phyloP scores from a whole-genome alignment of 2,888 invertebrate genomes.

The Patella pellucida region DNA sequence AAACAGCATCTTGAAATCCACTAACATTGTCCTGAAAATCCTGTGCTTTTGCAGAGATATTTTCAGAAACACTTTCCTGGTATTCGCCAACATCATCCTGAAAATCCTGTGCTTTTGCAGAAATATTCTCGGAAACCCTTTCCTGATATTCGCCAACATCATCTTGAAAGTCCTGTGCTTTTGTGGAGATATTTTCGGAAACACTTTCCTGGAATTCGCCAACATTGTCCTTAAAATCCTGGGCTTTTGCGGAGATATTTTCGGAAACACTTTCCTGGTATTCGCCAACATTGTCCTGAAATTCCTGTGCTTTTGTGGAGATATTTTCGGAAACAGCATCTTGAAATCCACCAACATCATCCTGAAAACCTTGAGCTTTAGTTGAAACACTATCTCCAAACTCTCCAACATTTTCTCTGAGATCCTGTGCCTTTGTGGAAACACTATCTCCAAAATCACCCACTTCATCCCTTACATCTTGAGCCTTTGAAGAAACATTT shows the following conservation, averaged over 20 bases:
- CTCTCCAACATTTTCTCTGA: not conserved
- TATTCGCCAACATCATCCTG: not conserved
- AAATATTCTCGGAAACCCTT: not conserved
- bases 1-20: not conserved
- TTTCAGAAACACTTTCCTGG: not conserved
- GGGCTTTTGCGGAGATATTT: not conserved
- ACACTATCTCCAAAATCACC: not conserved
- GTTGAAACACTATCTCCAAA: not conserved
- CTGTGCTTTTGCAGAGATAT: not conserved
- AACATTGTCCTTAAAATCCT: not conserved
- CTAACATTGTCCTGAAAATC: not conserved
- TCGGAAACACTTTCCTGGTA: not conserved
- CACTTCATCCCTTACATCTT: not conserved
- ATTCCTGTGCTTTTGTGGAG: not conserved
- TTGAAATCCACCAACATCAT: not conserved
- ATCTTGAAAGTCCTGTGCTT: not conserved
- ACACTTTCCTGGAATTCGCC: not conserved
- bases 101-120: not conserved
- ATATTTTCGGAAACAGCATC: not conserved
- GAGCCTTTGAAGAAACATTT: not conserved
- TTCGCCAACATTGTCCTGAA: not conserved
- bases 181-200: too few species aligned
- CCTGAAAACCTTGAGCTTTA: not conserved
- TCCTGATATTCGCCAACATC: not conserved
- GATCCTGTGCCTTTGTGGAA: not conserved